A percentile compares a stretch with the other conserved stretches of the same genome.
Evolutionary conservation across 2,797 vertebrate species (phyloP).

Genomic region (Acipenser oxyrinchus): DNA sequence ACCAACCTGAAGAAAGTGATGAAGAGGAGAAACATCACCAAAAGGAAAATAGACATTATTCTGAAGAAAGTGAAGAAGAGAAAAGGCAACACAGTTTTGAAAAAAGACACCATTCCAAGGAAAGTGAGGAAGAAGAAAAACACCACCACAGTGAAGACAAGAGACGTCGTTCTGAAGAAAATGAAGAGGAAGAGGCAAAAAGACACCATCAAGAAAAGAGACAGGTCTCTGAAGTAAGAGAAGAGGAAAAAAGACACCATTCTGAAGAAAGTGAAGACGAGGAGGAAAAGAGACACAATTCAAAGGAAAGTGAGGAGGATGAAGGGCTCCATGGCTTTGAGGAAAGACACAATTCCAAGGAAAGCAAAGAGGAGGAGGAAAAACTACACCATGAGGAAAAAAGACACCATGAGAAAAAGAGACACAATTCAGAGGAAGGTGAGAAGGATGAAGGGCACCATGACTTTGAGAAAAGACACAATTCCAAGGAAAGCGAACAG

Average conservation of each 20-base stretch:
- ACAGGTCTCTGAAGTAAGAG: constrained; percentile 27
- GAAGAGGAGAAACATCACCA: neutral
- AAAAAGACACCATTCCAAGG: constrained; percentile 25
- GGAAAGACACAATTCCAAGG: too few species aligned
- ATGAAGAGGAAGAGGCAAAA: neutral
- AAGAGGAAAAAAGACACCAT: constrained; percentile 1
- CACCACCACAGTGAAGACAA: constrained; percentile 33
- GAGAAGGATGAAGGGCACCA: too few species aligned
- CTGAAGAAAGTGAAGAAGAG: constrained; percentile 4
- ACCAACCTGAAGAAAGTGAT: constrained; percentile 16
- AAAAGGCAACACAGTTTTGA: constrained; percentile 18
- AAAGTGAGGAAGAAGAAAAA: constrained; percentile 39
- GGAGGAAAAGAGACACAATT: constrained; percentile 23
- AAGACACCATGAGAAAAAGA: too few species aligned
- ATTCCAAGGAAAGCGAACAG: too few species aligned
- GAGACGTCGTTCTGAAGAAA: neutral
- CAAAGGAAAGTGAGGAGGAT: neutral
- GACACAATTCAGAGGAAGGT: too few species aligned
- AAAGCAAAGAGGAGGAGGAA: too few species aligned
- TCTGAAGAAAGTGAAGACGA: constrained; percentile 38
- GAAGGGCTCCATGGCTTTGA: too few species aligned
- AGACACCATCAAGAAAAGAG: constrained; percentile 37
- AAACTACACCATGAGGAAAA: too few species aligned
- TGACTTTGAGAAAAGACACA: too few species aligned
- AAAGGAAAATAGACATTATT: neutral